These are phyloP conservation scores for Phyllotreta cruciferae DNA, from an alignment of 2,888 invertebrate genomes.

Conservation along the genomic window DNA sequence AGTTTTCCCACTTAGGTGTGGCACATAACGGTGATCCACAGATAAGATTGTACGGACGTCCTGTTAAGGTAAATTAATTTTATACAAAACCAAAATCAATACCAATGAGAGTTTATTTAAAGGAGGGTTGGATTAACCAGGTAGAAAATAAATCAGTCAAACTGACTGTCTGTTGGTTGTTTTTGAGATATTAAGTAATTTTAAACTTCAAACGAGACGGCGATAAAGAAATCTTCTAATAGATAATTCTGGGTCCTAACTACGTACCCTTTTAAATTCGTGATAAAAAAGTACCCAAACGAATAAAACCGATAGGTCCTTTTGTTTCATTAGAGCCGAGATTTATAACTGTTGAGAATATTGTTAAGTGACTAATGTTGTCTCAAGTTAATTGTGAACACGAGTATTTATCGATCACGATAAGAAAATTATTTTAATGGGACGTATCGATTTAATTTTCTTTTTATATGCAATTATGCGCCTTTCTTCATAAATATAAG, in stretches of 20 bases:
- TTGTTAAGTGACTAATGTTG: constrained; percentile 59
- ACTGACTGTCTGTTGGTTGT: neutral
- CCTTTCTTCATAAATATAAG: too few relatives aligned
- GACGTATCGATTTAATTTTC: too few relatives aligned
- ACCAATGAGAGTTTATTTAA: constrained; percentile 44
- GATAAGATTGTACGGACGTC: constrained; percentile 19
- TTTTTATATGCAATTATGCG: too few relatives aligned
- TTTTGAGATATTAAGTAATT: too few relatives aligned
- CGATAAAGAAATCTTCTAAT: too few relatives aligned
- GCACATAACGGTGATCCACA: constrained; percentile 24
- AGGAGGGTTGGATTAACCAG: constrained; percentile 40
- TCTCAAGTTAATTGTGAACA: constrained; percentile 48
- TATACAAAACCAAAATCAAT: constrained; percentile 36
- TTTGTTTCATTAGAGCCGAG: constrained; percentile 30
- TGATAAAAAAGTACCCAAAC: too few relatives aligned
- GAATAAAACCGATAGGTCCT: too few relatives aligned
- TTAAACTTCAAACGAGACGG: too few relatives aligned
- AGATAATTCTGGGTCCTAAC: too few relatives aligned
- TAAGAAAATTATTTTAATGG: too few relatives aligned
- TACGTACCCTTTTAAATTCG: too few relatives aligned
- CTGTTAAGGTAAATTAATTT: constrained; percentile 24
- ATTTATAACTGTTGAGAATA: constrained; percentile 54
- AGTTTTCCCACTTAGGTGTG: constrained; percentile 26
- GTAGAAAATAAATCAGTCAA: constrained; percentile 25
- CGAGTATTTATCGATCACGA: too few relatives aligned